Conservation (phyloP, 2,113 vertebrate species). For the Panthera uncia region DNA sequence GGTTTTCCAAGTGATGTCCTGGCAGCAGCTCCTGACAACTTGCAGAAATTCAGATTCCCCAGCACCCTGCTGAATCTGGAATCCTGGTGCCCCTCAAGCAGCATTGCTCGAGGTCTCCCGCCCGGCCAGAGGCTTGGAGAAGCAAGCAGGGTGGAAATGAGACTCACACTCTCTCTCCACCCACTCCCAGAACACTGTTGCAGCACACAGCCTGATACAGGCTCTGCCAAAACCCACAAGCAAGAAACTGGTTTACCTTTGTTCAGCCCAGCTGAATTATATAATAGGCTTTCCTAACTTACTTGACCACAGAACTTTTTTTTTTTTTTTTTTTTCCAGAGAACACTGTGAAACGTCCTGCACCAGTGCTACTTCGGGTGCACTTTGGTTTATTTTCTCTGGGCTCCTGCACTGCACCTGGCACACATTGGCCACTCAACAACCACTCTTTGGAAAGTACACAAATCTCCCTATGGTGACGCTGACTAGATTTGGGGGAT, state of each 20-base stretch:
- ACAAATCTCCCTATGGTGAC: neutral
- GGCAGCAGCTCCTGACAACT: neutral
- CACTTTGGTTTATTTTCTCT: neutral
- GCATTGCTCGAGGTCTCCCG: no score
- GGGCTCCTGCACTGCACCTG: neutral
- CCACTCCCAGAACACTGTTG: no score
- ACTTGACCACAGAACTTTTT: neutral
- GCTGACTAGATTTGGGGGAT: neutral
- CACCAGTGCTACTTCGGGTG: neutral
- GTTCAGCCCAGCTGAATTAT: neutral
- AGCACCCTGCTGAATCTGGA: neutral
- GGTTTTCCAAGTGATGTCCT: neutral
- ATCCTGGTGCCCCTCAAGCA: no score
- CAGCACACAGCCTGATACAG: neutral
- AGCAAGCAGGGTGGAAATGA: neutral
- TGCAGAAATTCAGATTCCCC: neutral
- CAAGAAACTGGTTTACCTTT: conserved; percentile 15
- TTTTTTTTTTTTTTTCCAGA: neutral
- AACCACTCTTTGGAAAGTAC: neutral
- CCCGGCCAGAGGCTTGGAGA: neutral
- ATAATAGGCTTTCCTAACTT: neutral
- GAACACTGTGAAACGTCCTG: neutral
- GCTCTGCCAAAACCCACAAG: conserved; percentile 25
- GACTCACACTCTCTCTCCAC: fast-evolving
- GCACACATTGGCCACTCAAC: neutral